A percentile compares a stretch with the other conserved stretches of the same genome.
Evolutionary conservation across 2,888 invertebrate genomes (phyloP).

Genomic region (Drosophila neonasuta): DNA sequence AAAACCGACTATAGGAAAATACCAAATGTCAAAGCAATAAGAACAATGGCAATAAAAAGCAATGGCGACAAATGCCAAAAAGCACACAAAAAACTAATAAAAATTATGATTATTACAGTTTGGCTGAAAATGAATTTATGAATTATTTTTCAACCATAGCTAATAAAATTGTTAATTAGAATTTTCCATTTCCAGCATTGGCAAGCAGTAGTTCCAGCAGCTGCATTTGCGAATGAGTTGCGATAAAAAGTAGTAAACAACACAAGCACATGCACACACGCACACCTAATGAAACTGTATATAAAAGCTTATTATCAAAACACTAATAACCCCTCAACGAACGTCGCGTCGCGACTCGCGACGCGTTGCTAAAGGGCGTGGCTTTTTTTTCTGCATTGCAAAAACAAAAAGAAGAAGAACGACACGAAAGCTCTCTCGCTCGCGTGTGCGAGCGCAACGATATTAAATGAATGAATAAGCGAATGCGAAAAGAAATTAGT

Average conservation of each 20-base stretch:
- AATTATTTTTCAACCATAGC: conserved; percentile 73
- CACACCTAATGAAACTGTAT: conserved; percentile 9
- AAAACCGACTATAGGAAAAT: conserved; percentile 17
- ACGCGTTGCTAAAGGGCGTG: conserved; percentile 22
- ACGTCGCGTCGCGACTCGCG: conserved; percentile 4
- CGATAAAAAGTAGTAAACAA: conserved; percentile 48
- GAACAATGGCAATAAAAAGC: conserved; percentile 33
- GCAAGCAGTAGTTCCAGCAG: conserved; percentile 40
- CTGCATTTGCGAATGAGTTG: conserved; percentile 56
- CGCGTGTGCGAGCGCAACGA: conserved; percentile 24
- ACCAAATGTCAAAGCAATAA: conserved; percentile 44
- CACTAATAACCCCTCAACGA: conserved; percentile 50
- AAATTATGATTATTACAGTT: conserved; percentile 69
- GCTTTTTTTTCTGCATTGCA: conserved; percentile 20
- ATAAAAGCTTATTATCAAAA: conserved; percentile 66
- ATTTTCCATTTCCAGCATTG: conserved; percentile 74
- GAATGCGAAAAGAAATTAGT: conserved; percentile 35
- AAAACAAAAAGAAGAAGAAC: neutral
- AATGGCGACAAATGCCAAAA: conserved; percentile 54
- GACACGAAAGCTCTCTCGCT: conserved; percentile 32
- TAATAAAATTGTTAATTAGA: conserved; percentile 76
- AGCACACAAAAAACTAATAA: conserved; percentile 50
- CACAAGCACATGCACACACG: conserved; percentile 6
- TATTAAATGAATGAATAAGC: conserved; percentile 43
- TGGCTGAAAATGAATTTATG: conserved; percentile 71